These are phyloP conservation scores for Callyntrura guangdongensis DNA, from an alignment of 2,888 invertebrate genomes.

Conservation along the genomic window DNA sequence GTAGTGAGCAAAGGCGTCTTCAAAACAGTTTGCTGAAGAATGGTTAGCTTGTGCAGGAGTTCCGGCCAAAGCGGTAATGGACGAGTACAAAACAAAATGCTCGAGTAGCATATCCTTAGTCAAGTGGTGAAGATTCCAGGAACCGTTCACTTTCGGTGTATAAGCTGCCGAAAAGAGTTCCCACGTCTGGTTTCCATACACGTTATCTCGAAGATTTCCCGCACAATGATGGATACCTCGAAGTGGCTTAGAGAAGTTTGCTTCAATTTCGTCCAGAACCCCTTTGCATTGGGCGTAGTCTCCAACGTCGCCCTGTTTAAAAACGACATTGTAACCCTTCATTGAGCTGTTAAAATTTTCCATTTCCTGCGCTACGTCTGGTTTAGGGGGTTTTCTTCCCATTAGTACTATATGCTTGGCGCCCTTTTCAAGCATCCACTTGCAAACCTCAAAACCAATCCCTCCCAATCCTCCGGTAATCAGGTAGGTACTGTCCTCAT, in stretches of 20 bases:
- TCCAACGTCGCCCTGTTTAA: slow-evolving; percentile 3
- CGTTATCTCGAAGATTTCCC: slow-evolving; percentile 52
- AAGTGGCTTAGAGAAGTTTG: slow-evolving; percentile 12
- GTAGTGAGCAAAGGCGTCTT: slow-evolving; percentile 62
- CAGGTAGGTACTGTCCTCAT: slow-evolving; percentile 59
- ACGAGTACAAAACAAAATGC: slow-evolving; percentile 49
- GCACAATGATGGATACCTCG: slow-evolving; percentile 71
- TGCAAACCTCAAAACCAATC: slow-evolving; percentile 79
- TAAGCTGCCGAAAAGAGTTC: slow-evolving; percentile 29
- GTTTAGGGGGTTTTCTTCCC: slow-evolving; percentile 52
- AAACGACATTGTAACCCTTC: slow-evolving; percentile 8
- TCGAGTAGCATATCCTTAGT: background rate
- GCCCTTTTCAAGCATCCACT: slow-evolving; percentile 78
- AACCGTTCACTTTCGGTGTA: slow-evolving; percentile 63
- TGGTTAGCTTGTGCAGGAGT: slow-evolving; percentile 46
- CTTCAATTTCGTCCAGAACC: background rate
- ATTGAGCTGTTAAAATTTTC: background rate
- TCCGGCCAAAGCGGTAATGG: slow-evolving; percentile 3
- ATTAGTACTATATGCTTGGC: slow-evolving; percentile 74
- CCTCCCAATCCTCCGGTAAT: slow-evolving; percentile 73
- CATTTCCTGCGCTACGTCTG: slow-evolving; percentile 40
- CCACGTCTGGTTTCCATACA: slow-evolving; percentile 71
- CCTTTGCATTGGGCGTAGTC: slow-evolving; percentile 6
- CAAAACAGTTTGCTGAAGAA: slow-evolving; percentile 43
- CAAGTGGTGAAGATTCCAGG: slow-evolving; percentile 68